These are phyloP conservation scores for Thereva unica DNA, from an alignment of 2,888 invertebrate genomes.

Conservation along the genomic window DNA sequence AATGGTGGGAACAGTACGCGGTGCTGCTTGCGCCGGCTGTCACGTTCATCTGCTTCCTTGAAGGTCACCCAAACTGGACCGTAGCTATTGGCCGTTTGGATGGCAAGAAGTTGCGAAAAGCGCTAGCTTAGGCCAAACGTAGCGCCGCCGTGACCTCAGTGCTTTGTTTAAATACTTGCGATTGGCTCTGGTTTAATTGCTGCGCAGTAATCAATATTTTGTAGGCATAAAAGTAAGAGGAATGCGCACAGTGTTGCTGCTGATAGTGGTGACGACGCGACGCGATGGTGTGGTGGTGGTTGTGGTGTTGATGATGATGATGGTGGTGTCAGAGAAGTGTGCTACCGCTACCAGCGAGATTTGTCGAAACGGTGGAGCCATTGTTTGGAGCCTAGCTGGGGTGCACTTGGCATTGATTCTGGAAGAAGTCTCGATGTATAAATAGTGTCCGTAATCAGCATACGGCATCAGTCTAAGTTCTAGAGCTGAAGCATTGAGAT, in stretches of 20 bases:
- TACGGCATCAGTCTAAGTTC: conserved; percentile 22
- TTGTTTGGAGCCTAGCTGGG: conserved; percentile 14
- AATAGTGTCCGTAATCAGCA: conserved; percentile 23
- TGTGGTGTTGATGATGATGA: no score
- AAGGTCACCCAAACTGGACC: conserved; percentile 29
- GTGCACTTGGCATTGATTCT: conserved; percentile 31
- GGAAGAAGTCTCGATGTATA: conserved; percentile 14
- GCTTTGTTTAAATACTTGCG: conserved; percentile 28
- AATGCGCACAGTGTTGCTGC: conserved; percentile 24
- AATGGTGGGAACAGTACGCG: no score
- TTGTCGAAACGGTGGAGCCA: conserved; percentile 11
- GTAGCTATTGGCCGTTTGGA: conserved; percentile 7
- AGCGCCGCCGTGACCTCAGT: conserved; percentile 6
- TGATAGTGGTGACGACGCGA: not conserved
- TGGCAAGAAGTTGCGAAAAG: not conserved
- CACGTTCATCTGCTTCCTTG: conserved; percentile 29
- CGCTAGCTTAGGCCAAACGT: not conserved
- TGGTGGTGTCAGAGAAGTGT: no score
- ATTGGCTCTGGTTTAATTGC: conserved; percentile 11
- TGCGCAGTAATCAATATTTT: conserved; percentile 2
- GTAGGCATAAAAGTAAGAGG: conserved; percentile 26
- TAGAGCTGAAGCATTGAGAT: conserved; percentile 21
- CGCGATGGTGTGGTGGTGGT: no score
- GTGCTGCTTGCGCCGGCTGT: not conserved
- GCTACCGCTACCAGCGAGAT: not conserved